Conservation (phyloP, 1,140 invertebrate genomes). For the Aleiodes sp. region DNA sequence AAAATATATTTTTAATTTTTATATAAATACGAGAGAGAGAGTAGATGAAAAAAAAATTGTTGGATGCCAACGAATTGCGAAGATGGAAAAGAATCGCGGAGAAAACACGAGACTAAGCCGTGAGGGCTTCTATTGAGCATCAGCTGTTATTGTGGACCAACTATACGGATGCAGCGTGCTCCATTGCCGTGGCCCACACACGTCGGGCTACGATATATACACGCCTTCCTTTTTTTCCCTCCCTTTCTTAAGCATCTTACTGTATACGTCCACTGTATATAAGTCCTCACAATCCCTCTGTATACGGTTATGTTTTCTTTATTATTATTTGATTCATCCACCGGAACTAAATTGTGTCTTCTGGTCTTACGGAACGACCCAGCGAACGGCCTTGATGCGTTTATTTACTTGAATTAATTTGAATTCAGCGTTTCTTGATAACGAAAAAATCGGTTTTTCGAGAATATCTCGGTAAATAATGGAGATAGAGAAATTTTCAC, state of each 20-base stretch:
- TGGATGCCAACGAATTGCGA: neutral
- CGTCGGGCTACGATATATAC: slow-evolving; percentile 37
- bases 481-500: neutral
- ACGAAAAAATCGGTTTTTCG: neutral
- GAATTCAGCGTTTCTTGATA: neutral
- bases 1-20: too few relatives aligned
- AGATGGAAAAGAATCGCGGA: slow-evolving; percentile 27
- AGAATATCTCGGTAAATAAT: neutral
- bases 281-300: slow-evolving; percentile 16
- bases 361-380: neutral
- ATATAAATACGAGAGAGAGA: too few relatives aligned
- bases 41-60: neutral
- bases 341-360: neutral
- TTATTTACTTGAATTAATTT: neutral
- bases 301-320: neutral
- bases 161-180: slow-evolving; percentile 43
- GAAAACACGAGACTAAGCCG: slow-evolving; percentile 1
- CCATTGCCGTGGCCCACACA: slow-evolving; percentile 43
- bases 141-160: slow-evolving; percentile 48
- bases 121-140: slow-evolving; percentile 43
- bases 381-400: neutral
- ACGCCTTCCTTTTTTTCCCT: slow-evolving; percentile 23
- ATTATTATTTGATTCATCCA: neutral
- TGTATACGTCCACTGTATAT: neutral
- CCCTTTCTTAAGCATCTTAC: neutral